Base-by-base conservation (phyloP, 2,113 vertebrate species). In the Chloroceryle aenea region DNA sequence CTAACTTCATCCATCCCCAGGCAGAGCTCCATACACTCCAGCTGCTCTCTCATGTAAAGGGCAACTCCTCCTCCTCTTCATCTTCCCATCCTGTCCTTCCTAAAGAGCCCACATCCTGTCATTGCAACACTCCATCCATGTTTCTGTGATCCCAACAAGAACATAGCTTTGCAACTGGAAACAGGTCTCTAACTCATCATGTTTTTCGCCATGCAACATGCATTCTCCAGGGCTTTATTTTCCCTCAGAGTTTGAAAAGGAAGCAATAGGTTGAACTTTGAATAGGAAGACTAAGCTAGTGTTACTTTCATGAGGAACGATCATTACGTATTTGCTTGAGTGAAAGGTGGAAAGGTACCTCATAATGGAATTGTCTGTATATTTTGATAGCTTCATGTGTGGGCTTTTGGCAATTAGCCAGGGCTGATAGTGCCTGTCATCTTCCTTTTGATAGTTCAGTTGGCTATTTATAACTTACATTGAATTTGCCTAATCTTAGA, bases 271-370 rank as follows among this genome's bases (percentile, higher is more conserved):
- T 36, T 71, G 29, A 29, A 42, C 32, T 62, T 58, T 88, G 32
- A 76, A 47, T 29, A 38, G 23, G 62, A 47, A 63, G 40, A 36
- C 27, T 36, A 30, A 45, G 21, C 15, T 58, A 23, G 16, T 29
- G 4, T 52, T 45, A 45, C 30, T 53, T 76, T 30, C 16, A 3
- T 32, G 17, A 79, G 61, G 69, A 74, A 23, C 78, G 38, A 22
- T 6, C n/a, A 29, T 62, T 4, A 5, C 30, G 1, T 40, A 25
- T 53, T 81, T 76, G 14, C 30, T 67, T 80, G 36, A 0, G 0
- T 80, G 40, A 84, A 77, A 77, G 50, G 11, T 56, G 23, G 67
- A 64, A 88, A 63, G 45, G 42, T 38, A 86, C 45, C 17, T 43
- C 1, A 1, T 12, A 50, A 36, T 25, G 32, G 38, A 76, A 40